phyloP scores from a whole-genome alignment of 2,113 vertebrate species.

The Xerus inauris region DNA sequence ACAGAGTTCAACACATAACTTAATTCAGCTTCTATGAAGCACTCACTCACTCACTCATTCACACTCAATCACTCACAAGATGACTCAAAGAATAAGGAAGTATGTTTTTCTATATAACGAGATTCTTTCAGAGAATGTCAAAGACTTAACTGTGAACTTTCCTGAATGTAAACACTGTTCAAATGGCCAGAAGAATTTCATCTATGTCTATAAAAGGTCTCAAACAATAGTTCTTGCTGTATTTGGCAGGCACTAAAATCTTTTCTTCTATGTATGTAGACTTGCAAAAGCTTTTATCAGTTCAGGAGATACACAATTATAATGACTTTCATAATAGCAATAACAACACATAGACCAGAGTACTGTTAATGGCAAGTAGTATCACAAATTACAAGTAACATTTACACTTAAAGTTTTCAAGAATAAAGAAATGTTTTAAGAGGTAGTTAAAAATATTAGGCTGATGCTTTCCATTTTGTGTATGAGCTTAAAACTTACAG shows the following conservation, averaged over 20 bases:
- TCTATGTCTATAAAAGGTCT: slow-evolving; percentile 77
- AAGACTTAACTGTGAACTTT: slow-evolving; percentile 75
- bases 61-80: slow-evolving; percentile 32
- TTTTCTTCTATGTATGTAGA: slow-evolving; percentile 65
- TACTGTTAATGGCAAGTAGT: not conserved
- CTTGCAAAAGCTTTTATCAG: not conserved
- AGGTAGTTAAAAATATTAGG: not conserved
- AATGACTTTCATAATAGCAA: not conserved
- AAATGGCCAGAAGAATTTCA: slow-evolving; percentile 78
- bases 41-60: not conserved
- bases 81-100: slow-evolving; percentile 82
- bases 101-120: slow-evolving; percentile 79
- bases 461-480: not conserved
- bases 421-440: slow-evolving; percentile 16
- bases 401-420: not conserved
- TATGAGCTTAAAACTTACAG: not conserved
- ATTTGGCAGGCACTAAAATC: slow-evolving; percentile 66
- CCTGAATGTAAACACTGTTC: slow-evolving; percentile 80
- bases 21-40: not conserved
- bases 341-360: not conserved
- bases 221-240: slow-evolving; percentile 53
- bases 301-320: not conserved
- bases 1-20: too few species aligned
- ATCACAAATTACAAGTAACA: not conserved
- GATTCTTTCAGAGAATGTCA: slow-evolving; percentile 76